Conservation (phyloP, 2,113 vertebrate species). For the Toxotes chatareus region DNA sequence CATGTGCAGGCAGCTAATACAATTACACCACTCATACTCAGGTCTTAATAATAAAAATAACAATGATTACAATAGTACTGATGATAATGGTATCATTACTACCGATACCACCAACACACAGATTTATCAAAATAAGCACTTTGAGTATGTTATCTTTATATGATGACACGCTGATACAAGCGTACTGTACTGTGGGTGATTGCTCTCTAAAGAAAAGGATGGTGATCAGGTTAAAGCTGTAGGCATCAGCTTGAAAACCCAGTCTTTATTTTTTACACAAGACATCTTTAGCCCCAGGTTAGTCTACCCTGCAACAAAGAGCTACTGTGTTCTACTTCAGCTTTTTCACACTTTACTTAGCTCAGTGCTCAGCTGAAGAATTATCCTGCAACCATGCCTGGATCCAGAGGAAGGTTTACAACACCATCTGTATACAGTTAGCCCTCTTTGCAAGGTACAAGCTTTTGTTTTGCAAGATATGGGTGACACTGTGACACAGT, state of each 20-base stretch:
- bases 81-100: background rate
- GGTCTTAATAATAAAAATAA: background rate
- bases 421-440: conserved; percentile 7
- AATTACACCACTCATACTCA: background rate
- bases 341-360: conserved; percentile 26
- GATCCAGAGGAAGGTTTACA: conserved; percentile 6
- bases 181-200: background rate
- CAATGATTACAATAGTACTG: background rate
- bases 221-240: background rate
- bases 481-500: background rate
- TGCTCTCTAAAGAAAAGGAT: background rate
- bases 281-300: conserved; percentile 8
- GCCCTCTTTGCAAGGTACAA: background rate
- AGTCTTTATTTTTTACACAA: background rate
- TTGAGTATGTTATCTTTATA: background rate
- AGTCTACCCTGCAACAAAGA: conserved; percentile 34
- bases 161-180: background rate
- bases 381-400: background rate
- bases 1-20: background rate
- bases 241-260: background rate
- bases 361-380: conserved; percentile 24
- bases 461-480: conserved; percentile 27
- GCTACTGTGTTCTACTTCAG: background rate
- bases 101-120: background rate
- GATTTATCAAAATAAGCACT: background rate